Conservation (phyloP, 2,888 invertebrate genomes). For the Dryomyza anilis region DNA sequence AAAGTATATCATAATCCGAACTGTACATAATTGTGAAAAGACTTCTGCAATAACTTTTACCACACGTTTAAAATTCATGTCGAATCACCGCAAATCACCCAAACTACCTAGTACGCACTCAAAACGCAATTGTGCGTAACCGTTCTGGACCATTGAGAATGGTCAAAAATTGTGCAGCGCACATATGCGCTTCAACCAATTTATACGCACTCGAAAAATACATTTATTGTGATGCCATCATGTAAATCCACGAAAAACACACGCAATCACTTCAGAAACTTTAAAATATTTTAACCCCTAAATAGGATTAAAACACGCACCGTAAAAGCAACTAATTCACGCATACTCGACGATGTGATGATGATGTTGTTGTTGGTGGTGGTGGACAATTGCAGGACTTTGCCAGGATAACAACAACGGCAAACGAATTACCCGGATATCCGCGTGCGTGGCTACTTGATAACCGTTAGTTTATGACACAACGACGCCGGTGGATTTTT, state of each 20-base stretch:
- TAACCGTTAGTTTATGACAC: constrained; percentile 23
- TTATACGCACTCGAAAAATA: constrained; percentile 19
- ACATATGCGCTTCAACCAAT: constrained; percentile 6
- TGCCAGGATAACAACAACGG: constrained; percentile 13
- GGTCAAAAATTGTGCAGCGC: too few relatives aligned
- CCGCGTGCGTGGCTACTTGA: constrained; percentile 23
- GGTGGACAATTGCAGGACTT: not conserved
- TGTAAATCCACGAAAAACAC: not conserved
- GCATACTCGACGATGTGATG: not conserved
- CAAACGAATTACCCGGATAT: constrained; percentile 31
- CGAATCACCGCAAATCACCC: constrained; percentile 17
- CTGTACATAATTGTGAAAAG: not conserved
- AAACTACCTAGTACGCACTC: not conserved
- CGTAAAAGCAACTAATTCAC: not conserved
- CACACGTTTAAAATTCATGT: constrained; percentile 10
- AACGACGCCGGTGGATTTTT: too few relatives aligned
- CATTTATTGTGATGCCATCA: not conserved
- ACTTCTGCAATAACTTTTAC: not conserved
- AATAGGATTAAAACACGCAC: not conserved
- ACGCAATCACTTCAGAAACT: too few relatives aligned
- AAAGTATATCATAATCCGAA: not conserved
- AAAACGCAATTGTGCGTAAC: constrained; percentile 13
- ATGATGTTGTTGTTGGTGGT: not conserved
- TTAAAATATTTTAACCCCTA: constrained; percentile 7
- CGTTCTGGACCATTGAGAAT: constrained; percentile 11